Evolutionary conservation across 2,797 vertebrate genomes (phyloP), one percentile per base, ranked within the genome.

Genomic region (Bucorvus abyssinicus): DNA sequence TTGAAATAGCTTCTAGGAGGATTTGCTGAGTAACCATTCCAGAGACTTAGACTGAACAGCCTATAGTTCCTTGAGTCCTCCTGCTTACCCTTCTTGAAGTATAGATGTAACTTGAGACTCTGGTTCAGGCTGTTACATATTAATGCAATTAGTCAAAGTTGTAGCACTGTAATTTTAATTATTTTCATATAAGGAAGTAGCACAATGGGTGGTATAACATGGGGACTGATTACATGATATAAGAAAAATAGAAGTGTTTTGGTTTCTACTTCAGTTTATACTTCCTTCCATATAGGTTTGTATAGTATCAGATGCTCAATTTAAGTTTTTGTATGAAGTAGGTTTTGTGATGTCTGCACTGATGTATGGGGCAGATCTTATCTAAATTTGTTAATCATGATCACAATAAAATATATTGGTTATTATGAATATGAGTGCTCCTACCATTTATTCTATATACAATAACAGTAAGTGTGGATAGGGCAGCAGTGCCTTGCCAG

Each of bases 71-170:
- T n/a, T 68, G 29, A 44, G n/a, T 70, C 30, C 23, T 88, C 11
- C 38, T 75, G 4, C 3, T 71, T 57, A 50, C 17, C 38, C 26
- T 96, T 84, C 40, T 20, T 45, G 77, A 88, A 50, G 21, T 22
- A 44, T 4, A 64, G 45, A 53, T 65, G 26, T 56, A 84, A 32
- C n/a, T 73, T 16, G 7, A 84, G 75, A 69, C 21, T 52, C 15
- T 84, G 38, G 38, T 71, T 92, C 36, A 84, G 59, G 19, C 81
- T 96, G 74, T 92, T 96, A 63, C 78, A 96, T 96, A 96, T 96
- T 96, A 93, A 96, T 96, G 96, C n/a, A 96, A 96, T 96, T 92
- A 96, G 50, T 76, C 10, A 8, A 93, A 93, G 27, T 63, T 79
- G 40, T 55, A 76, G 84, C 47, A 44, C 67, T 52, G 38, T 52